Percentiles rank a stretch among this genome's conserved stretches.
phyloP scores from a whole-genome alignment of 2,797 vertebrate genomes.

The Microchirus variegatus region DNA sequence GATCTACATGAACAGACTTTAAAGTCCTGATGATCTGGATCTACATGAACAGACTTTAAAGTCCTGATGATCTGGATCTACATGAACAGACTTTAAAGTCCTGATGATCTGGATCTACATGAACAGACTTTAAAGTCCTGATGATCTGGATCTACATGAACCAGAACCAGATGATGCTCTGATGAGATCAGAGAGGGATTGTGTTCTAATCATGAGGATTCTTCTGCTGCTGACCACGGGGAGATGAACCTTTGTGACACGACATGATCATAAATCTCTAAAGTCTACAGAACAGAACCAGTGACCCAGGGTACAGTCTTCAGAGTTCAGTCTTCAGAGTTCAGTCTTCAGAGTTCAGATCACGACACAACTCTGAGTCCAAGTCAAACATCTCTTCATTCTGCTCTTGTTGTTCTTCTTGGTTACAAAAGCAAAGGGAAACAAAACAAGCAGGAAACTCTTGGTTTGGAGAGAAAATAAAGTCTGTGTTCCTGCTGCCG shows the following conservation, averaged over 20 bases:
- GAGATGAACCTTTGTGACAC: conserved; percentile 15
- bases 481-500: conserved; percentile 43
- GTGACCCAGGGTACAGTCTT: conserved; percentile 14
- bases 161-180: too few relatives aligned
- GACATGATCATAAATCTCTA: not conserved
- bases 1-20: too few relatives aligned
- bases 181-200: too few relatives aligned
- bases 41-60: too few relatives aligned
- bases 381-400: conserved; percentile 43
- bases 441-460: conserved; percentile 47
- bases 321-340: conserved; percentile 23
- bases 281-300: not conserved
- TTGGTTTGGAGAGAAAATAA: conserved; percentile 54
- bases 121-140: too few relatives aligned
- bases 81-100: too few relatives aligned
- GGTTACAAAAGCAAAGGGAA: conserved; percentile 48
- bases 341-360: conserved; percentile 20
- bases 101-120: too few relatives aligned
- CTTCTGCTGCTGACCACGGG: too few relatives aligned
- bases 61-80: too few relatives aligned
- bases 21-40: too few relatives aligned
- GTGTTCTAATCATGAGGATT: too few relatives aligned
- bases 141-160: too few relatives aligned
- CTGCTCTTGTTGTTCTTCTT: conserved; percentile 47
- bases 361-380: conserved; percentile 8